Evolutionary conservation across 2,888 invertebrate genomes (phyloP).

Genomic region (Phania funesta): DNA sequence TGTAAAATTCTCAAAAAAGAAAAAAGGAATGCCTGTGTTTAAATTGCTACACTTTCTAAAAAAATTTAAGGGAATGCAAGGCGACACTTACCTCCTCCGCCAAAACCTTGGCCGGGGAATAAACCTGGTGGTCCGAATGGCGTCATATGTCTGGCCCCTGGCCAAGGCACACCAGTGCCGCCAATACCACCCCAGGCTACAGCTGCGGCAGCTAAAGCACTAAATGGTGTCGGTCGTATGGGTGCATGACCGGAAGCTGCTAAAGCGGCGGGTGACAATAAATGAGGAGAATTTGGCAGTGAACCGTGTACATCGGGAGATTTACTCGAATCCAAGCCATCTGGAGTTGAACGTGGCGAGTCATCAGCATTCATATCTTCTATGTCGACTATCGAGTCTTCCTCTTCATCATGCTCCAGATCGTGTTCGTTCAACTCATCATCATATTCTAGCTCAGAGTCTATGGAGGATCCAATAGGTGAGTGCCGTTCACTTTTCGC

Average conservation of each 20-base stretch:
- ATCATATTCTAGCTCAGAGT: conserved; percentile 80
- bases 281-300: conserved; percentile 74
- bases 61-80: background rate
- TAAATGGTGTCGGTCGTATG: conserved; percentile 89
- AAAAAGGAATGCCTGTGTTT: conserved; percentile 12
- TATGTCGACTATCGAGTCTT: conserved; percentile 88
- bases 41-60: background rate
- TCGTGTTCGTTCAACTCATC: conserved; percentile 74
- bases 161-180: conserved; percentile 82
- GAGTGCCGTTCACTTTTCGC: conserved; percentile 80
- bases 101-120: conserved; percentile 85
- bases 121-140: conserved; percentile 84
- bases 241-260: conserved; percentile 82
- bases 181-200: conserved; percentile 84
- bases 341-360: conserved; percentile 79
- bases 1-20: conserved; percentile 8
- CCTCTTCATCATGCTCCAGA: conserved; percentile 77
- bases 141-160: conserved; percentile 83
- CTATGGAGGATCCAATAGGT: conserved; percentile 79
- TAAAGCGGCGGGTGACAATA: conserved; percentile 77
- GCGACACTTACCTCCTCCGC: conserved; percentile 81
- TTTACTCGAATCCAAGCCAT: conserved; percentile 78
- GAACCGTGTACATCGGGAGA: conserved; percentile 74
- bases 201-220: conserved; percentile 87
- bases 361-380: conserved; percentile 86